Base-by-base conservation (phyloP, 2,113 vertebrate genomes). In the Xiphophorus hellerii region DNA sequence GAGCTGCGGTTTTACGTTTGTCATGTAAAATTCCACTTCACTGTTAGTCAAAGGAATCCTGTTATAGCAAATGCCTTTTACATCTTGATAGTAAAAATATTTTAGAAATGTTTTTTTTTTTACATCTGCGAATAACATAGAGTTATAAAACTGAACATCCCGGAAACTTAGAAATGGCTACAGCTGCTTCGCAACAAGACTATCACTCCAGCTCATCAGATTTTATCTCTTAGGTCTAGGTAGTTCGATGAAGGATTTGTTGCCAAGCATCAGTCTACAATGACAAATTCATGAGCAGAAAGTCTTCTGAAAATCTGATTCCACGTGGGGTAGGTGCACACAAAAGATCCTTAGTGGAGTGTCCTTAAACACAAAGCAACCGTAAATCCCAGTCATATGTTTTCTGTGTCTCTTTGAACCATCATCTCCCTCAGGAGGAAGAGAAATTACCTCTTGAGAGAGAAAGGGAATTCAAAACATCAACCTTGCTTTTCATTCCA, bases 121-220 rank as follows among this genome's bases (percentile, higher is more conserved):
- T n/a, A 15, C 20, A 66, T 28, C 15, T 10, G 33, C 29, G 29
- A 37, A 20, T 35, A 72, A 44, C 28, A 48, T 64, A 31, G 3
- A 0, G 0, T 58, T 27, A n/a, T 20, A 30, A 9, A 11, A 66
- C 61, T 22, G 15, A 29, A 11, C 31, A 5, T 17, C 33, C 51
- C 60, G 29, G 75, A 68, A 63, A 64, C 39, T 71, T 75, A 77
- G 42, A 66, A 78, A 71, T 73, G 14, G 66, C 33, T 71, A 51
- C 51, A 5, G 68, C 95, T 94, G 81, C 92, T 84, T 66, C 94
- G 94, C 0, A 94, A 0, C 88, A 4, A 33, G 91, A 0, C 88
- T 81, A 64, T 70, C 85, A 83, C 88, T 89, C 77, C 30, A 90
- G 0, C 30, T 66, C 66, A 79, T 83, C 81, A 66, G 62, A 71